Conservation (phyloP, 1,140 invertebrate species). For the Zaprionus nigranus region DNA sequence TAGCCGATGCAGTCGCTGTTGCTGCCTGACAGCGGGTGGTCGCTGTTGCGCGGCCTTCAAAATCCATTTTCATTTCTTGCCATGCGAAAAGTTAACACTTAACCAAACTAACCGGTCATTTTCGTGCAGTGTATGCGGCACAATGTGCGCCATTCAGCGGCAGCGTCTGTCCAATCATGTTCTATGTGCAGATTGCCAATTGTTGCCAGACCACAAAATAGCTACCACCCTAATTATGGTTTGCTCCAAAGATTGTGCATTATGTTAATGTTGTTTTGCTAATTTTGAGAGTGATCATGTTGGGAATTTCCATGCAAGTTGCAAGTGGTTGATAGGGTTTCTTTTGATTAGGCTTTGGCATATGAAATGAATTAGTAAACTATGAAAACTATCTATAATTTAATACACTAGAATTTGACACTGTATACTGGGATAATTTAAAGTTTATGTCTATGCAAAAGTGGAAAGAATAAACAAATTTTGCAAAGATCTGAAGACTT, state of each 20-base stretch:
- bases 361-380: background rate
- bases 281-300: background rate
- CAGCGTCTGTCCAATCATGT: conserved; percentile 43
- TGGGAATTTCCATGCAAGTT: no score
- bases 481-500: no score
- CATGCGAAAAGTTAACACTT: conserved; percentile 61
- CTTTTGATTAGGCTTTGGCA: background rate
- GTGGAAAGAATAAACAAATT: no score
- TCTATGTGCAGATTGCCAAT: conserved; percentile 32
- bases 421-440: no score
- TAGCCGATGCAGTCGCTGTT: background rate
- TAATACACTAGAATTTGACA: no score
- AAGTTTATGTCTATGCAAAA: no score
- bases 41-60: conserved; percentile 50
- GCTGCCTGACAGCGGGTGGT: conserved; percentile 24
- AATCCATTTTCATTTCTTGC: conserved; percentile 61
- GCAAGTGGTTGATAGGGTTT: background rate
- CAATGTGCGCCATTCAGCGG: background rate
- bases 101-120: conserved; percentile 12
- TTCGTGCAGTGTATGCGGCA: conserved; percentile 43
- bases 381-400: no score
- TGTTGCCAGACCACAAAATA: background rate
- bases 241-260: conserved; percentile 6
- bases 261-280: background rate
- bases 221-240: conserved; percentile 8